phyloP scores from a whole-genome alignment of 2,113 vertebrate genomes.

The Misgurnus anguillicaudatus region DNA sequence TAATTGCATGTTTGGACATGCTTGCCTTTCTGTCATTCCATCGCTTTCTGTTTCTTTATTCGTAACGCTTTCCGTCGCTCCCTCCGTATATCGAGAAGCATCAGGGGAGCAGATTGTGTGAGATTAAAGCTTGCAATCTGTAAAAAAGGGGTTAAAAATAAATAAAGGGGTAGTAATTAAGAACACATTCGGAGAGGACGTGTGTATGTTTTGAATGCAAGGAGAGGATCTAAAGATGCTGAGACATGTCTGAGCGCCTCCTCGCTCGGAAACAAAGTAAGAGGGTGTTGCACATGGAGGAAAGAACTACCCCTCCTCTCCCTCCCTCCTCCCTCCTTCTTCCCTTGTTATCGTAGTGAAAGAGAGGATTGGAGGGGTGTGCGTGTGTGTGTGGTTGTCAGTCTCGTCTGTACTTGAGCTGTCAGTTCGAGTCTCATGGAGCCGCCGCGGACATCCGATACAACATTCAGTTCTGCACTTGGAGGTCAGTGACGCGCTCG shows the following conservation, averaged over 20 bases:
- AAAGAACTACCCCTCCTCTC: constrained; percentile 30
- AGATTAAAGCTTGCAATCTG: constrained; percentile 67
- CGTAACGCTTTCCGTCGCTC: constrained; percentile 21
- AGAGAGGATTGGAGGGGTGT: constrained; percentile 29
- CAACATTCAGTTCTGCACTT: constrained; percentile 15
- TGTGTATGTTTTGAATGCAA: neutral
- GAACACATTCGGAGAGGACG: constrained; percentile 54
- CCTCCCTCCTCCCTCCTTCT: constrained; percentile 29
- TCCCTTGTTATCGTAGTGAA: constrained; percentile 42
- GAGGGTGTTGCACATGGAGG: constrained; percentile 16
- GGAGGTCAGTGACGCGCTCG: constrained; percentile 48
- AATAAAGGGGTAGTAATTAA: constrained; percentile 66
- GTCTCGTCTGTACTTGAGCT: constrained; percentile 36
- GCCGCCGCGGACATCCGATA: constrained; percentile 24
- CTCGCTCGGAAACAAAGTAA: constrained; percentile 36
- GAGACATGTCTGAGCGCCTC: constrained; percentile 47
- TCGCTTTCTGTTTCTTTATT: constrained; percentile 10
- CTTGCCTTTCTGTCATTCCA: constrained; percentile 10
- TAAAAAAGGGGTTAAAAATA: constrained; percentile 48
- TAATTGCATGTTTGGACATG: constrained; percentile 26
- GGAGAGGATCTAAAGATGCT: constrained; percentile 13
- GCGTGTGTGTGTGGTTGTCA: constrained; percentile 26
- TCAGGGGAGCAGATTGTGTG: constrained; percentile 68
- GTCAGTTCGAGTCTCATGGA: constrained; percentile 51
- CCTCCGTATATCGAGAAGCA: constrained; percentile 54